Conservation (phyloP, 2,888 invertebrate species). For the Parochlus steinenii region DNA sequence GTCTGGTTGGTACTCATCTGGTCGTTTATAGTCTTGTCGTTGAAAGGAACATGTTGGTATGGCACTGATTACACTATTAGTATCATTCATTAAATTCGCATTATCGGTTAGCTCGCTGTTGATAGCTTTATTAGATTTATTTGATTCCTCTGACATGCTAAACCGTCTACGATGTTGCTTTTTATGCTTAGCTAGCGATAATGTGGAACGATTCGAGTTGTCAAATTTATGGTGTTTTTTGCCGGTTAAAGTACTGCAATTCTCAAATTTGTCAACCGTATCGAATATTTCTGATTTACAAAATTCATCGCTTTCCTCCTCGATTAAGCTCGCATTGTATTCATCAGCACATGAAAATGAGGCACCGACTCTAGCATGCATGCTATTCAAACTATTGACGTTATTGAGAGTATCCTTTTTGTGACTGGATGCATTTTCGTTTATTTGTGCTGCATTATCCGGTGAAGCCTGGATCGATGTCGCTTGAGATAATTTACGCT, state of each 20-base stretch:
- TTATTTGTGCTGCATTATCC: slow-evolving; percentile 1
- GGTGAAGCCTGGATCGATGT: no score
- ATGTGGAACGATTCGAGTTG: not conserved
- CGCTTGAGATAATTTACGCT: no score
- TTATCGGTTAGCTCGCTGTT: no score
- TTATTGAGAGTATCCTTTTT: slow-evolving; percentile 1
- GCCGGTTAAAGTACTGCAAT: not conserved
- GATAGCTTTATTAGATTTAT: no score
- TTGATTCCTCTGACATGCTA: no score
- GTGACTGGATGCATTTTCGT: slow-evolving; percentile 7
- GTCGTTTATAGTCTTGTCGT: slow-evolving; percentile 23
- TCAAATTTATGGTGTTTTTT: not conserved
- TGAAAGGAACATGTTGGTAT: slow-evolving; percentile 24
- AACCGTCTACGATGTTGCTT: no score
- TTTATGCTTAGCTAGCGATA: no score
- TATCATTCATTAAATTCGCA: slow-evolving; percentile 2
- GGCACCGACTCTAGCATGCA: not conserved
- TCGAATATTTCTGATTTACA: slow-evolving; percentile 4
- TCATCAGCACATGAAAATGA: no score
- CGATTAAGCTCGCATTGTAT: no score
- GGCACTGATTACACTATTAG: slow-evolving; percentile 18
- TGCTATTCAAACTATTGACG: slow-evolving; percentile 1
- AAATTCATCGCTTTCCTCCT: slow-evolving; percentile 3
- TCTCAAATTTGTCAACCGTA: not conserved
- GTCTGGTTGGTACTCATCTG: slow-evolving; percentile 15